Evolutionary conservation across 2,888 invertebrate genomes (phyloP).

Genomic region (Syritta pipiens): DNA sequence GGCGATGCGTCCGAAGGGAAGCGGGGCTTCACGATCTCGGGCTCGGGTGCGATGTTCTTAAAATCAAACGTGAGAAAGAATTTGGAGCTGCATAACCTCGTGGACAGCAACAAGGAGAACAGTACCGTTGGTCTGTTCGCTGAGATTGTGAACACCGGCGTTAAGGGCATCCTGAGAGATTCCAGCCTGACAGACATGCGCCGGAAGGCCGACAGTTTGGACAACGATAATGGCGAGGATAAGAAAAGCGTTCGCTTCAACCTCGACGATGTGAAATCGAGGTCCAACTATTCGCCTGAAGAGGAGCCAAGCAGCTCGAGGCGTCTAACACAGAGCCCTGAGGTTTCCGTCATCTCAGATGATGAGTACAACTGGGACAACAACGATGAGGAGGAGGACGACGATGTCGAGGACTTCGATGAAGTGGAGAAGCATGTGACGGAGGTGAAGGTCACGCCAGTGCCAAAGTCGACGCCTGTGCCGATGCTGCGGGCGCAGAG

Average conservation of each 20-base stretch:
- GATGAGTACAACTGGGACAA: constrained; percentile 74
- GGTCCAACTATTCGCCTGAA: constrained; percentile 72
- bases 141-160: constrained; percentile 72
- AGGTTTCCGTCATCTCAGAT: constrained; percentile 74
- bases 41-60: constrained; percentile 83
- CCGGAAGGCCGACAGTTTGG: constrained; percentile 72
- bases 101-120: constrained; percentile 71
- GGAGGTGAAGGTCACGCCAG: constrained; percentile 77
- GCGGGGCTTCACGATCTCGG: constrained; percentile 80
- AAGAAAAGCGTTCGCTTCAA: constrained; percentile 88
- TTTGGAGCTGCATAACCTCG: constrained; percentile 28
- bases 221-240: constrained; percentile 81
- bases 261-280: constrained; percentile 76
- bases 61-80: constrained; percentile 80
- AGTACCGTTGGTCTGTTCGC: constrained; percentile 69
- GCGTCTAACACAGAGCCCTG: constrained; percentile 74
- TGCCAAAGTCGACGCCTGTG: constrained; percentile 75
- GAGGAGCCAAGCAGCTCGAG: constrained; percentile 74
- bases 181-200: constrained; percentile 80
- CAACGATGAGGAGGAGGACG: constrained; percentile 73
- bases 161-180: constrained; percentile 84
- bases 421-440: constrained; percentile 79
- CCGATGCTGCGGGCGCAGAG: constrained; percentile 74
- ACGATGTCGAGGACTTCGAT: constrained; percentile 71
- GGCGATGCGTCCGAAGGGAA: constrained; percentile 58